Percentiles rank a stretch among this genome's conserved stretches.
phyloP scores from a whole-genome alignment of 2,797 vertebrate genomes.

The Lepilemur septentrionalis region DNA sequence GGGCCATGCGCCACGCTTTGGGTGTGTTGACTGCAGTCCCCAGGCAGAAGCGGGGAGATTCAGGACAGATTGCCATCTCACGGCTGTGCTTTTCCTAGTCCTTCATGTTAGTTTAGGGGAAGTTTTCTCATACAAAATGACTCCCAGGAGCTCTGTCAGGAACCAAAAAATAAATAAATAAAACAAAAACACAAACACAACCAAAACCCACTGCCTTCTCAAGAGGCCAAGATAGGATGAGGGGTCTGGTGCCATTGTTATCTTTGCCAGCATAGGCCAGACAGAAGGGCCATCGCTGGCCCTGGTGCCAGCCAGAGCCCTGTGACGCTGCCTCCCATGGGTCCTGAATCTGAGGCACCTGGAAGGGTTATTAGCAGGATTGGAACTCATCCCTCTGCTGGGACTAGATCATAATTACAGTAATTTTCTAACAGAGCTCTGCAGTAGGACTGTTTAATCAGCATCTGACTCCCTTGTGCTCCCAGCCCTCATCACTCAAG shows the following conservation, averaged over 20 bases:
- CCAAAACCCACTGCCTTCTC: not conserved
- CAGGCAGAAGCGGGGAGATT: not conserved
- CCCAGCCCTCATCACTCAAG: slow-evolving; percentile 79
- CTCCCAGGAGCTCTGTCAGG: slow-evolving; percentile 52
- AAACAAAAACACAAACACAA: not conserved
- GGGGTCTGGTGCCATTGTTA: not conserved
- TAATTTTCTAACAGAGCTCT: slow-evolving; percentile 80
- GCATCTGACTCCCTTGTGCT: slow-evolving; percentile 73
- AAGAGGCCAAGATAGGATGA: not conserved
- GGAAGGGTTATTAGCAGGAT: slow-evolving; percentile 82
- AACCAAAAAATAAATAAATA: slow-evolving; percentile 14
- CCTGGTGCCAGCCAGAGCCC: slow-evolving; percentile 39
- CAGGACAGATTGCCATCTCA: not conserved
- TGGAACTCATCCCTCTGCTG: slow-evolving; percentile 82
- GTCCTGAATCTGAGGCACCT: slow-evolving; percentile 75
- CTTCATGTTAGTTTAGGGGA: not conserved
- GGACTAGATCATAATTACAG: slow-evolving; percentile 83
- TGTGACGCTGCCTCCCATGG: slow-evolving; percentile 54
- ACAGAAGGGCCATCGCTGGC: not conserved
- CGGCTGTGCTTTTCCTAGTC: not conserved
- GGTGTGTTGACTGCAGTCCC: not conserved
- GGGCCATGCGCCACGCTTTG: rapidly evolving
- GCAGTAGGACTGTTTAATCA: slow-evolving; percentile 81
- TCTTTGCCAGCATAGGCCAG: not conserved
- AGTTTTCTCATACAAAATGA: slow-evolving; percentile 32